Evolutionary conservation across 2,888 invertebrate species (phyloP), one percentile per base, ranked within the genome.

Genomic region (Melanchra persicariae): DNA sequence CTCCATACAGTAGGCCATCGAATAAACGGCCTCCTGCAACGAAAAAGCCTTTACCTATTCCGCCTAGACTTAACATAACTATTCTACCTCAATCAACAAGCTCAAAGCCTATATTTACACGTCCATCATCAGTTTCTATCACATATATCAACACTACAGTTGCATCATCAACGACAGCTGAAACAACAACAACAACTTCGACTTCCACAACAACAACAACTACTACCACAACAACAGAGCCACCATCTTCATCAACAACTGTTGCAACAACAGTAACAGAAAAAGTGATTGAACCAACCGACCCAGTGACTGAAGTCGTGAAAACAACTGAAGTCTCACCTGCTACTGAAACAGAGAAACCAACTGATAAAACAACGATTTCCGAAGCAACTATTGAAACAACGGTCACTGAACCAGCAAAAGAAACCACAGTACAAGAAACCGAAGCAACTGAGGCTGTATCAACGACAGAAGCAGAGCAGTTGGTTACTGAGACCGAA

Each of bases 21-120:
- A 91, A 90, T 26, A 95, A 89, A 65, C 60, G 77, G 77, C 85
- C 94, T 79, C 84, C 94, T 1, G 84, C 92, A 5, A 94, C 93
- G 1, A 95, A 92, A 81, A 94, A 92, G 73, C 95, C 95, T 3
- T 84, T 95, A 60, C 94, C 94, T 2, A 92, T 91, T 15, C 95
- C 95, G 49, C 96, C 96, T 55, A 90, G 94, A 87, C 79, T 96
- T 62, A 96, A 96, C 60, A 96, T 96, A 58, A 94, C 95, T 2
- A 93, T 95, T 64, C 81, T 96, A 86, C 95, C 95, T 70, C 94
- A 94, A 81, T 91, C 93, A 24, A 93, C 95, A 15, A 94, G 94
- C 73, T 90, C 92, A 1, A 93, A 92, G 81, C 96, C 96, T 10
- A 81, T 88, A 67, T 93, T 93, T 62, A 92, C 93, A 0, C 88